Evolutionary conservation across 2,797 vertebrate genomes (phyloP).

Genomic region (Capromys pilorides): DNA sequence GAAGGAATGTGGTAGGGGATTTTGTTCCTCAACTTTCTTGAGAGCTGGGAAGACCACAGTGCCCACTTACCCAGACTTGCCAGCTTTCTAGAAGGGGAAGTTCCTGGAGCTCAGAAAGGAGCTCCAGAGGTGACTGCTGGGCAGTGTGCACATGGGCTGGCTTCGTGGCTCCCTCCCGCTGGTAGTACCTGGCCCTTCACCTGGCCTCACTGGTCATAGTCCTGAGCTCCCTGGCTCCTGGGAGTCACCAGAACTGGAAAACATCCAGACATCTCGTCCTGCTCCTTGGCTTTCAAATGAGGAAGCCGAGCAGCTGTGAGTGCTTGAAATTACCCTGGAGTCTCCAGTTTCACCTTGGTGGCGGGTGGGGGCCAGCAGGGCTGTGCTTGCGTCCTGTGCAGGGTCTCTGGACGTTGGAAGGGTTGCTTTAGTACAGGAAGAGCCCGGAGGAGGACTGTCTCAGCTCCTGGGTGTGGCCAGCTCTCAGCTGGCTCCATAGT

Average conservation of each 20-base stretch:
- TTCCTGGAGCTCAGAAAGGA: neutral
- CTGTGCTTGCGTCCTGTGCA: neutral
- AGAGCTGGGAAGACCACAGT: neutral
- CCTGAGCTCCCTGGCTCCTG: neutral
- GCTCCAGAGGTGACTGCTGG: neutral
- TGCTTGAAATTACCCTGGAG: neutral
- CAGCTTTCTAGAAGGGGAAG: conserved; percentile 4
- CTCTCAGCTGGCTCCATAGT: conserved; percentile 63
- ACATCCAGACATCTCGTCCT: neutral
- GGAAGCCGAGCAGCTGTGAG: conserved; percentile 37
- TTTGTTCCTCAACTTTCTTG: neutral
- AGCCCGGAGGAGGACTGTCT: conserved; percentile 65
- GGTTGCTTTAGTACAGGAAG: conserved; percentile 28
- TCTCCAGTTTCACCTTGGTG: conserved; percentile 27
- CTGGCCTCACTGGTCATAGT: neutral
- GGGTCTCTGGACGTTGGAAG: neutral
- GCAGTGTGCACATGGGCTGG: neutral
- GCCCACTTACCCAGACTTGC: neutral
- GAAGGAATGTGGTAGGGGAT: neutral
- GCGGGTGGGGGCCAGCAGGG: neutral
- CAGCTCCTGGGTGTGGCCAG: conserved; percentile 69
- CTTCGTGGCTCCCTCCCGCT: neutral
- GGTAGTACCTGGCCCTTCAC: neutral
- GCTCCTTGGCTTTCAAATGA: neutral
- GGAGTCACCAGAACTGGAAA: conserved; percentile 22